These are phyloP conservation scores for Chloromyia formosa DNA, from an alignment of 2,888 invertebrate genomes.

Conservation along the genomic window DNA sequence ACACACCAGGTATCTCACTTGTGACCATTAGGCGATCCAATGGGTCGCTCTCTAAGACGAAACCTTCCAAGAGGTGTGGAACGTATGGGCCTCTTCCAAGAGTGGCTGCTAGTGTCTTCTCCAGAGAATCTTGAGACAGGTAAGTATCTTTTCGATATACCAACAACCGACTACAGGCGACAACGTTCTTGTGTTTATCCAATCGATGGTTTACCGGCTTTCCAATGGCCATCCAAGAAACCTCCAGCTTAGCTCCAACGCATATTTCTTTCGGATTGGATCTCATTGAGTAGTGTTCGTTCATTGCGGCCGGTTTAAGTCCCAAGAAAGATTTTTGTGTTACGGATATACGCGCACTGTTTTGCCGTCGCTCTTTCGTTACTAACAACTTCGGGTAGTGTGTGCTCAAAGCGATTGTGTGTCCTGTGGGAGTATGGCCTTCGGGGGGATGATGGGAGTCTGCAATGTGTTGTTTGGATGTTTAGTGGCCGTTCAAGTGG, in stretches of 20 bases:
- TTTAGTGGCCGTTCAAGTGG: no score
- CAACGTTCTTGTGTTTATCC: neutral
- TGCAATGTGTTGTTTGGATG: no score
- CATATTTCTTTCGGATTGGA: slow-evolving; percentile 4
- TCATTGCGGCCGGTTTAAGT: slow-evolving; percentile 29
- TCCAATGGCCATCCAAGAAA: neutral
- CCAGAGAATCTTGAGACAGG: slow-evolving; percentile 29
- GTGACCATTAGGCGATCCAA: neutral
- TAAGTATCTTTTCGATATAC: slow-evolving; percentile 13
- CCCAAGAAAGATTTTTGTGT: slow-evolving; percentile 3
- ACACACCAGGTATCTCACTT: slow-evolving; percentile 13
- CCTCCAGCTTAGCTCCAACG: slow-evolving; percentile 22
- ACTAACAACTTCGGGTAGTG: neutral
- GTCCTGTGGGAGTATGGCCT: neutral
- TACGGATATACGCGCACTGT: neutral
- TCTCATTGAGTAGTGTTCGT: slow-evolving; percentile 37
- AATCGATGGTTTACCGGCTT: slow-evolving; percentile 27
- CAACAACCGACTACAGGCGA: no score
- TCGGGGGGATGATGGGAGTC: no score
- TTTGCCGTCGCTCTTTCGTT: slow-evolving; percentile 29
- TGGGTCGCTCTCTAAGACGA: neutral
- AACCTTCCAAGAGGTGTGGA: neutral
- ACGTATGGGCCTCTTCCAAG: neutral
- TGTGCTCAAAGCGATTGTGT: neutral
- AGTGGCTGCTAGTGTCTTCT: neutral